Evolutionary conservation across 1,140 invertebrate genomes (phyloP).

Genomic region (Homalodisca vitripennis): DNA sequence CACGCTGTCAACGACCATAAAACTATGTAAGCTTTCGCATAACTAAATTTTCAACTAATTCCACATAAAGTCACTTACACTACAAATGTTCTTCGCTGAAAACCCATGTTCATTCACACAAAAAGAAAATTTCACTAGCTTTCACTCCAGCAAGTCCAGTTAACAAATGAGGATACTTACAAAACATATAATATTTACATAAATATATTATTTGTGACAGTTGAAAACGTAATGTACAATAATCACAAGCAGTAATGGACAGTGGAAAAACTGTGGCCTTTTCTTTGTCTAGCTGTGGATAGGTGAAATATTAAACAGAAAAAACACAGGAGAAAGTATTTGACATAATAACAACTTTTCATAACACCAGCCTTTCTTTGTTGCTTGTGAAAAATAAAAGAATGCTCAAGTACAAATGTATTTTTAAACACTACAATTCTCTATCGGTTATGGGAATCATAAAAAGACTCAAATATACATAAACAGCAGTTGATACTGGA

Average conservation of each 20-base stretch:
- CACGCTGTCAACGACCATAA: neutral
- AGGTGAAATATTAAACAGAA: neutral
- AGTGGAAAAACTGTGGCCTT: neutral
- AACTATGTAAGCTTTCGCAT: neutral
- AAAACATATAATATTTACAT: conserved; percentile 16
- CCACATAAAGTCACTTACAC: conserved; percentile 1
- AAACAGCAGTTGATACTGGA: no score
- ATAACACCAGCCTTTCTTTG: no score
- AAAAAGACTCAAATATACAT: no score
- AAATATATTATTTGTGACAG: conserved; percentile 12
- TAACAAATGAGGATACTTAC: conserved; percentile 10
- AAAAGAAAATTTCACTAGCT: neutral
- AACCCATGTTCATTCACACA: neutral
- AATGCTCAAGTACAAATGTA: no score
- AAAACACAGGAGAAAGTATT: neutral
- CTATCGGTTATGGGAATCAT: no score
- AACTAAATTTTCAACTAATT: neutral
- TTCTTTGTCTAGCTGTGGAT: neutral
- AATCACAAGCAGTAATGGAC: neutral
- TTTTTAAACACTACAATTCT: no score
- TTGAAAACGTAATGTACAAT: conserved; percentile 3
- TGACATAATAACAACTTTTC: neutral
- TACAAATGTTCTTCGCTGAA: neutral
- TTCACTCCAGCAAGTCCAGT: neutral
- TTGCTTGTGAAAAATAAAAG: no score